A percentile compares a stretch with the other conserved stretches of the same genome.
Evolutionary conservation across 2,797 vertebrate species (phyloP).

Genomic region (Varecia variegata): DNA sequence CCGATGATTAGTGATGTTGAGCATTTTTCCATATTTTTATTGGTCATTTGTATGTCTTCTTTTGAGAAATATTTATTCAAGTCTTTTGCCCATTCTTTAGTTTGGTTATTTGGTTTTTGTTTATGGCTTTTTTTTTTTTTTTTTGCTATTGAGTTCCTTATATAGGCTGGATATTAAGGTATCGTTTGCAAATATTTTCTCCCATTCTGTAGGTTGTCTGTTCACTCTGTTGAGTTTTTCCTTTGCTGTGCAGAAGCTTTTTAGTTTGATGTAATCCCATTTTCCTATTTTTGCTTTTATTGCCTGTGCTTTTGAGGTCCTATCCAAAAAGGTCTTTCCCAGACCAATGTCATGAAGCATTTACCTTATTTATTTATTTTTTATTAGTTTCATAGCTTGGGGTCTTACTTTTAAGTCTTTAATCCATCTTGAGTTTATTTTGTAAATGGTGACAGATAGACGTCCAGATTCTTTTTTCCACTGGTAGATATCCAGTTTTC

Average conservation of each 20-base stretch:
- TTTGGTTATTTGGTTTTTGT: neutral
- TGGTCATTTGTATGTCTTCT: neutral
- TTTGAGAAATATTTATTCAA: neutral
- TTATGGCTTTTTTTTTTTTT: neutral
- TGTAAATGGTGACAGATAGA: neutral
- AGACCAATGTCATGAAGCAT: neutral
- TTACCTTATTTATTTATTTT: neutral
- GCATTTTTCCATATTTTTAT: neutral
- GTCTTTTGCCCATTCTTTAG: neutral
- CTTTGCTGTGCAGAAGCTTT: neutral
- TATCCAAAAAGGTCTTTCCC: neutral
- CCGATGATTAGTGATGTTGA: neutral
- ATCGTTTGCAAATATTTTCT: neutral
- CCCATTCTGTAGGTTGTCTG: neutral
- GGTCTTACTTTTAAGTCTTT: neutral
- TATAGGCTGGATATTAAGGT: neutral
- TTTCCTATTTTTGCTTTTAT: neutral
- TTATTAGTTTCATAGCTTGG: neutral
- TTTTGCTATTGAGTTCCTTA: neutral
- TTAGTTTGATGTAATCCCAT: neutral
- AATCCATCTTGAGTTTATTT: neutral
- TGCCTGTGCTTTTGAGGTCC: neutral
- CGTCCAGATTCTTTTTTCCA: neutral
- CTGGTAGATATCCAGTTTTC: neutral
- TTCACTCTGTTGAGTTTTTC: neutral